Percentiles rank a stretch among this genome's conserved stretches.
phyloP scores from a whole-genome alignment of 1,140 invertebrate genomes.

The Aradophagus sp. region DNA sequence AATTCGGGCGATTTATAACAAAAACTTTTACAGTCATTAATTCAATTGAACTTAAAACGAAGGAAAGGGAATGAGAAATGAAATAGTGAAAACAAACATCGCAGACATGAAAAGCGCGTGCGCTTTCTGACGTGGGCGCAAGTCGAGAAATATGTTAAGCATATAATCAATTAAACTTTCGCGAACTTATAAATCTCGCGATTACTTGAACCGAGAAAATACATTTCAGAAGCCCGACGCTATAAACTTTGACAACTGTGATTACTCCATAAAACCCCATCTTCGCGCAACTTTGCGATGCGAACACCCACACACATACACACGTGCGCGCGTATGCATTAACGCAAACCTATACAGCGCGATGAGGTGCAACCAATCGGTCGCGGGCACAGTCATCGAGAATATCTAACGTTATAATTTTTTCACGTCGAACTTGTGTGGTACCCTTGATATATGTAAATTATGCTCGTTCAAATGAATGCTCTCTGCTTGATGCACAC shows the following conservation, averaged over 20 bases:
- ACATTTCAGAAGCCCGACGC: slow-evolving; percentile 26
- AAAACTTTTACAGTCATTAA: too few relatives aligned
- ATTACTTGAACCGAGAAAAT: slow-evolving; percentile 38
- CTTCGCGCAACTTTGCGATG: slow-evolving; percentile 25
- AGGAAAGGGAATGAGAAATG: neutral
- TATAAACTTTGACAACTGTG: slow-evolving; percentile 46
- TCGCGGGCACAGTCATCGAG: slow-evolving; percentile 19
- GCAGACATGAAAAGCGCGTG: slow-evolving; percentile 14
- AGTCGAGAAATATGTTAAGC: slow-evolving; percentile 36
- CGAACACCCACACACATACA: neutral
- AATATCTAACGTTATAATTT: slow-evolving; percentile 44
- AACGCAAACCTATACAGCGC: too few relatives aligned
- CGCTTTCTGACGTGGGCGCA: neutral
- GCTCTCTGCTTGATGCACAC: slow-evolving; percentile 12
- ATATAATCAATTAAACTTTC: slow-evolving; percentile 49
- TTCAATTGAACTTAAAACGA: too few relatives aligned
- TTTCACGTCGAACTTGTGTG: slow-evolving; percentile 33
- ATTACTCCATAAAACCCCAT: slow-evolving; percentile 35
- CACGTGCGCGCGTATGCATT: too few relatives aligned
- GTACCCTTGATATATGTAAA: slow-evolving; percentile 47
- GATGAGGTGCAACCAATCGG: slow-evolving; percentile 26
- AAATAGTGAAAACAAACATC: neutral
- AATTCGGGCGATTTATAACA: too few relatives aligned
- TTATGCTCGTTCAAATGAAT: slow-evolving; percentile 38
- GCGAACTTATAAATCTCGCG: slow-evolving; percentile 44